Evolutionary conservation across 1,140 invertebrate genomes (phyloP), one percentile per base, ranked within the genome.

Genomic region (Neodiprion lecontei): DNA sequence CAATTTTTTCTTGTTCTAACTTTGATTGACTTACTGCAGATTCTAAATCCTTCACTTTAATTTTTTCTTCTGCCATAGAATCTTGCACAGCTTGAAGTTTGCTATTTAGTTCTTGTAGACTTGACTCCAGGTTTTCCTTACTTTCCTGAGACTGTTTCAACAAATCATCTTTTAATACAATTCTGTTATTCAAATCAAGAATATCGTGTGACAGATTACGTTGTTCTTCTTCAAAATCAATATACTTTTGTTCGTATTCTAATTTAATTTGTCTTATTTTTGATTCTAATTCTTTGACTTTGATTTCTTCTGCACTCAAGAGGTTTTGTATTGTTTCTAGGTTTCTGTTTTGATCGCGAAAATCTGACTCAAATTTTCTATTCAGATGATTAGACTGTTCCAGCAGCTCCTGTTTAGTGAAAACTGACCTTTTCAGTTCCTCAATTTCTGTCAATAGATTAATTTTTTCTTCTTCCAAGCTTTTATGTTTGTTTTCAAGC

Each of bases 361-460:
- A 53, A 23, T 65, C 7, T 48, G 49, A 48, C n/a, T 74, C 81
- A 21, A 82, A 40, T 50, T 66, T 67, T 65, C 72, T 75, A 49
- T 77, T 79, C 11, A 40, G 75, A n/a, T 80, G 69, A 67, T 83
- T 74, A 9, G 48, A 14, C 72, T 69, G 69, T n/a, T 14, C 68
- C 5, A 85, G 53, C 10, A 48, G 50, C 50, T 70, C 69, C 67
- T 84, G 76, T 65, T 78, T 83, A 4, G 5, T 48, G 0, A 3
- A 17, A 17, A 80, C 74, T 28, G 40, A 72, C 11, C 8, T 48
- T 70, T 74, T 61, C 9, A 81, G 72, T 49, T 69, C 40, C 66
- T 75, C 53, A 75, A 61, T 76, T 66, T 75, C 11, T 12, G 69
- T 67, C n/a, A 69, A 23, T 11, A 81, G 48, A 68, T 48, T 65